Evolutionary conservation across 2,113 vertebrate genomes (phyloP).

Genomic region (Regulus satrapa): DNA sequence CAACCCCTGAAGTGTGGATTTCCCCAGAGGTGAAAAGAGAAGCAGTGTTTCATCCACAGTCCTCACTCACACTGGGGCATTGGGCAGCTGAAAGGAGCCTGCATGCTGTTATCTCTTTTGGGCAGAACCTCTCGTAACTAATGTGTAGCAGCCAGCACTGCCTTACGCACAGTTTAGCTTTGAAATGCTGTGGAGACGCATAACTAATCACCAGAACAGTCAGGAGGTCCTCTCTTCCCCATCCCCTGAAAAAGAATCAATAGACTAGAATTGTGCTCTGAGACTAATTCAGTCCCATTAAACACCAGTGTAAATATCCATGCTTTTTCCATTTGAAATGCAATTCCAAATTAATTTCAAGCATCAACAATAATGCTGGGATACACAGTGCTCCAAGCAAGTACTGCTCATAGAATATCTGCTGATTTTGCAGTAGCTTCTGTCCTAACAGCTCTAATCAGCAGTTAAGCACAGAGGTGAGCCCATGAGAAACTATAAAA

Average conservation of each 20-base stretch:
- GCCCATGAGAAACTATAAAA: background rate
- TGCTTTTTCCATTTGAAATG: background rate
- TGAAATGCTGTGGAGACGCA: background rate
- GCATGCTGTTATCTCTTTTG: background rate
- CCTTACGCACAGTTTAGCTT: background rate
- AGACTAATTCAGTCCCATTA: background rate
- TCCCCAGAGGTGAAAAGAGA: background rate
- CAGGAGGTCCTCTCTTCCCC: background rate
- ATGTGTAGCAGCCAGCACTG: background rate
- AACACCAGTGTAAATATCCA: background rate
- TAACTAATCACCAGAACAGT: background rate
- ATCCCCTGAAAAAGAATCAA: background rate
- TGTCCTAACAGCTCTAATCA: background rate
- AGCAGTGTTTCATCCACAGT: background rate
- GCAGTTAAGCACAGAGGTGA: background rate
- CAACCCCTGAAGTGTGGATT: background rate
- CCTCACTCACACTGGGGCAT: background rate
- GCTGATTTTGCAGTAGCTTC: background rate
- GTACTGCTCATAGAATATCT: background rate
- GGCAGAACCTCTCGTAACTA: background rate
- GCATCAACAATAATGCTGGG: background rate
- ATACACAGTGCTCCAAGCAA: background rate
- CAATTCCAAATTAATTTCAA: constrained; percentile 12
- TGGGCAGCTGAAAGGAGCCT: background rate
- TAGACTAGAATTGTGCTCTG: background rate